Base-by-base conservation (phyloP, 1,140 invertebrate genomes). In the Pteromalus puparum region DNA sequence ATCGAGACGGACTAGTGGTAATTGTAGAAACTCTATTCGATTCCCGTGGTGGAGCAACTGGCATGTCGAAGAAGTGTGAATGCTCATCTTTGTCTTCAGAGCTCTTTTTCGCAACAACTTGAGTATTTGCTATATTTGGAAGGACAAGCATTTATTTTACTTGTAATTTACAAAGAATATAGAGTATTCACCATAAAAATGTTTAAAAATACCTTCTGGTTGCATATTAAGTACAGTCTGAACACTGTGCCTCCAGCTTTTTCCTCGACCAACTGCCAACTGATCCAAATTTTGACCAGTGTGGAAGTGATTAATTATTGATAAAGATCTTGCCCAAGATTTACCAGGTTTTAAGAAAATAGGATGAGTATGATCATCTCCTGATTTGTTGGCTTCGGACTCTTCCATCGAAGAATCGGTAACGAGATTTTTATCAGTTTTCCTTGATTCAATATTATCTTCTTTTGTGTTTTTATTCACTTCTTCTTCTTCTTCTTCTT, bases 341-440 rank as follows among this genome's bases (percentile, higher is more conserved):
- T 93, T 93, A 1, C 92, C 91, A 15, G 92, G 89, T 79, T 91
- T 91, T 13, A 93, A 85, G 73, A 88, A 90, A 34, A 93, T n/a
- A 15, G 65, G 68, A 48, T 87, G 87, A n/a, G 85, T 75, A 38
- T 42, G 2, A 53, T 73, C 15, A 46, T 81, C 34, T 34, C n/a
- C 18, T 48, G 18, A 42, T 46, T 76, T 68, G n/a, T 53, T 53
- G 18, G 18, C 3, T 65, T 86, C 21, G 38, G 34, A 3, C 24
- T 73, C 82, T 53, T 83, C 30, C 9, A 24, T 0, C 9, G 24
- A 53, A 70, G 28, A 61, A 34, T 48, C 28, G 82, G 81, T 79
- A 30, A 10, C 85, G n/a, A 7, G 61, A 61, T 6, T 68, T 24
- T 65, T 75, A 68, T 68, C 67, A 38, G 21, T 84, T 76, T 68